Evolutionary conservation across 2,888 invertebrate species (phyloP), one percentile per base, ranked within the genome.

Genomic region (Autographa pulchrina): DNA sequence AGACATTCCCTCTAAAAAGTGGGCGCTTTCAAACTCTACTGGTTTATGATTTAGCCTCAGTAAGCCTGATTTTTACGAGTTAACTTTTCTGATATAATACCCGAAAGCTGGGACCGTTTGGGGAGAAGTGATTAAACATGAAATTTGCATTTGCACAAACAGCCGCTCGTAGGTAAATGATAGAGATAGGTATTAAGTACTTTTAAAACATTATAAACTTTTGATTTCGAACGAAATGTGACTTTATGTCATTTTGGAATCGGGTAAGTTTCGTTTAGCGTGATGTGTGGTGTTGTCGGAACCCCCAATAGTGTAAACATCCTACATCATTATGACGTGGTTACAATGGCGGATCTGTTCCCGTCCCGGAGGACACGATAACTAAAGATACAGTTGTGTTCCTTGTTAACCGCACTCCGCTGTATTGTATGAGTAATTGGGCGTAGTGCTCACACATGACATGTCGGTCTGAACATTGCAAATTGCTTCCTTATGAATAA

Each of bases 21-120:
- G 82, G 83, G 85, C 80, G 83, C 84, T 85, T 87, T 70, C 75
- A 87, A 91, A 90, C 85, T 88, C 86, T 71, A 86, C 86, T 86
- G 88, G 88, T 90, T 91, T 91, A 90, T 91, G 89, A 90, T 90
- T 90, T 86, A 81, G 87, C 88, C 82, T 83, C 85, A 87, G 89
- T 90, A 92, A 84, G 82, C 81, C 86, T 89, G 85, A 91, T 91
- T 92, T 92, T 93, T 93, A 93, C 89, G 92, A 91, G 90, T 82
- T 88, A 93, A 93, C 89, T 93, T 93, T 91, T 86, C 87, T 88
- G 89, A 90, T 90, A 88, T 90, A 90, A 90, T 88, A 85, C 85
- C 81, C 73, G 70, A 85, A 87, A 84, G 80, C 83, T 77, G 82
- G 78, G 82, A 80, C 84, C 85, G 86, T 87, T 88, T 80, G 73